Evolutionary conservation across 1,140 invertebrate species (phyloP), one percentile per base, ranked within the genome.

Genomic region (Papilio polytes): DNA sequence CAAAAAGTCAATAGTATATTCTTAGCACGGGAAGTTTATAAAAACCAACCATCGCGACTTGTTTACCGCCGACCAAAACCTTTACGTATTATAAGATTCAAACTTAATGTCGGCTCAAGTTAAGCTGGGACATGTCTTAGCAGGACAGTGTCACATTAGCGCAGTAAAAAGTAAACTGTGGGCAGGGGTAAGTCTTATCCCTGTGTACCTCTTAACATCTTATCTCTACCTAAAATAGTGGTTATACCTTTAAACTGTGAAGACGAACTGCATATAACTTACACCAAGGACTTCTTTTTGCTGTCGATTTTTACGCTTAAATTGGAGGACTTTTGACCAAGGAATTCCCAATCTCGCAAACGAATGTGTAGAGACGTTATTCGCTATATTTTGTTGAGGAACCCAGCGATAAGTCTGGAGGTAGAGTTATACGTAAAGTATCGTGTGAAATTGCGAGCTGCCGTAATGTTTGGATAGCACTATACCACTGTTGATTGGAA

Each of bases 401-500:
- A n/a, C n/a, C n/a, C n/a, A n/a, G n/a, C n/a, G n/a, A n/a, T n/a
- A n/a, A 31, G 46, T 56, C 18, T 8, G 9, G 18, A 56, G n/a
- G n/a, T 56, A n/a, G 53, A 2, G 18, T 56, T 56, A 7, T 56
- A 2, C 53, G 8, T 8, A n/a, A 8, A 0, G 2, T 20, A n/a
- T n/a, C 18, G 53, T 56, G 18, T 20, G 53, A 20, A 56, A 20
- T 56, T 20, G 18, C 53, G n/a, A 56, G n/a, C n/a, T 18, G 6
- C 7, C 53, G 9, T 56, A 56, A 56, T n/a, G 53, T 56, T 56
- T 56, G 53, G 7, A 56, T 20, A 18, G n/a, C n/a, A 56, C 18
- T 56, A n/a, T 56, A 92, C 91, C 91, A 92, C 92, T 92, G 91
- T 92, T 90, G 92, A 93, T 91, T 91, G 91, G 88, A 91, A 88